These are phyloP conservation scores for Tetragnatha montana DNA, from an alignment of 2,888 invertebrate species.

Conservation along the genomic window DNA sequence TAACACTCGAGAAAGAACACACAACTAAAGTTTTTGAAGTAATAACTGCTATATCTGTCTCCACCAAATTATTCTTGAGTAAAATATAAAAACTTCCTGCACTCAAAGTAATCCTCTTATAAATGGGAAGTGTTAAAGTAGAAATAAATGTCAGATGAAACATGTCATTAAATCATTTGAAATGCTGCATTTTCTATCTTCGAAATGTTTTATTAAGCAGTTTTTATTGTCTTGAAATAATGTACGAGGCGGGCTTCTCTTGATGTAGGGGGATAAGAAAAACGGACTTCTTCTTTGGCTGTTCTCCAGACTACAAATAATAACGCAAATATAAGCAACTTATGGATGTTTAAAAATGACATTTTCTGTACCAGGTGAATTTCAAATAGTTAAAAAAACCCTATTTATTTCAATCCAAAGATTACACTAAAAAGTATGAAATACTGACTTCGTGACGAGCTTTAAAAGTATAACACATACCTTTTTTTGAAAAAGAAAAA, in stretches of 20 bases:
- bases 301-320: constrained; percentile 27
- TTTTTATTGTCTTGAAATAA: constrained; percentile 26
- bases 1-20: too few relatives aligned
- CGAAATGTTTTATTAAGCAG: constrained; percentile 33
- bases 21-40: too few relatives aligned
- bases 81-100: constrained; percentile 5
- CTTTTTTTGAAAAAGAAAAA: too few relatives aligned
- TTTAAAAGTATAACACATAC: too few relatives aligned
- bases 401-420: not conserved
- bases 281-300: constrained; percentile 22
- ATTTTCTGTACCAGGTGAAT: constrained; percentile 1
- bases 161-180: constrained; percentile 12
- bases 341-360: constrained; percentile 18
- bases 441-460: too few relatives aligned
- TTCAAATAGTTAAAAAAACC: not conserved
- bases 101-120: constrained; percentile 4
- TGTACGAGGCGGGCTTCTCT: constrained; percentile 4
- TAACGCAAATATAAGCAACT: constrained; percentile 16
- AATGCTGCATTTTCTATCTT: constrained; percentile 5
- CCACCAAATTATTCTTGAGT: not conserved
- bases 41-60: not conserved
- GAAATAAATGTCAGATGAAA: constrained; percentile 14
- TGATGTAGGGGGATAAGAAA: constrained; percentile 13
- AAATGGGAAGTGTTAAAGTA: constrained; percentile 18
- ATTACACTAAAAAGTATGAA: too few relatives aligned